These are phyloP conservation scores for Diorhabda carinulata DNA, from an alignment of 1,140 invertebrate species.

Conservation along the genomic window DNA sequence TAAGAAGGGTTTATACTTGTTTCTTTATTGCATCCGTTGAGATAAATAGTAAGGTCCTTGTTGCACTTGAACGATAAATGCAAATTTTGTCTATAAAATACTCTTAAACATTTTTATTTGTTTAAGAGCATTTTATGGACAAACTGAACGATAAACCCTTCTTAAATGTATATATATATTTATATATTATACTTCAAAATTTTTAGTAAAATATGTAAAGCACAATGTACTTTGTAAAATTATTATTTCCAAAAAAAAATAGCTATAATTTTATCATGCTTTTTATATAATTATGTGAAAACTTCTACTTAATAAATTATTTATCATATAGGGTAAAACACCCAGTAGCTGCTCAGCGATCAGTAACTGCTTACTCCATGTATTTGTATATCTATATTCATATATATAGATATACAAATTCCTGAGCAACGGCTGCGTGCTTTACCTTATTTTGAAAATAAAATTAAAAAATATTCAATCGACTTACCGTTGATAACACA, in stretches of 20 bases:
- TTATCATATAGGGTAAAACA: constrained; percentile 6
- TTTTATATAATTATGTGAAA: constrained; percentile 7
- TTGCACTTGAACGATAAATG: too few relatives aligned
- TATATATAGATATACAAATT: background rate
- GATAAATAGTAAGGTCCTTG: too few relatives aligned
- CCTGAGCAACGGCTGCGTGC: constrained; percentile 4
- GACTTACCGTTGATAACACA: constrained; percentile 6
- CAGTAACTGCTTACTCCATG: constrained; percentile 6
- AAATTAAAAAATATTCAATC: constrained; percentile 7
- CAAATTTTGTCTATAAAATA: too few relatives aligned
- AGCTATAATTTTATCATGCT: constrained; percentile 5
- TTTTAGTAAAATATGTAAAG: constrained; percentile 5
- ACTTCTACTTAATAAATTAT: constrained; percentile 6
- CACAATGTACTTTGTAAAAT: constrained; percentile 7
- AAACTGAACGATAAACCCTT: constrained; percentile 6
- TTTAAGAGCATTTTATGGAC: background rate
- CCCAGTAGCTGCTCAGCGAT: constrained; percentile 6
- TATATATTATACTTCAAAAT: background rate
- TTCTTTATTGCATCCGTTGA: too few relatives aligned
- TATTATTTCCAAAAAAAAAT: background rate
- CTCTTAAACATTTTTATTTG: too few relatives aligned
- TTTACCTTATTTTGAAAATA: constrained; percentile 7
- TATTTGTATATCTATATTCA: background rate
- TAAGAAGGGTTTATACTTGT: too few relatives aligned
- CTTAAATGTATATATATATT: constrained; percentile 3